Evolutionary conservation across 2,797 vertebrate genomes (phyloP), one percentile per base, ranked within the genome.

Genomic region (Squalus acanthias): DNA sequence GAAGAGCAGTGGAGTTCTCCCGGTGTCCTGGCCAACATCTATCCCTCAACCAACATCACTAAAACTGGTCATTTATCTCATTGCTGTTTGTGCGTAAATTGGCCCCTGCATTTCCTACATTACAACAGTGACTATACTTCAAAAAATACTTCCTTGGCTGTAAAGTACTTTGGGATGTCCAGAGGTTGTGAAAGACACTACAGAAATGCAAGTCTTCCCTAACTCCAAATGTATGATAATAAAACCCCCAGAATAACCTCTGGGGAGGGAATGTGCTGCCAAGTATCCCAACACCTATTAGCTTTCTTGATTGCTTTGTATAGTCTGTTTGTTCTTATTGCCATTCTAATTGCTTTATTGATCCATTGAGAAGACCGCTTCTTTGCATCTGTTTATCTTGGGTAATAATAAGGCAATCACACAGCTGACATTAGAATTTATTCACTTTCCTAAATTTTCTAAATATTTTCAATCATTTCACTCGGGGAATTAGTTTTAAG

Each of bases 301-400:
- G 33, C 63, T 69, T 69, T 92, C 67, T 69, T 93, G 91, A 93
- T 93, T 93, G 39, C 91, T 93, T 93, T 69, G 91, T 93, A 46
- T 69, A 2, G 65, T 69, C 63, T 69, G 91, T 63, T 91, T 67
- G 91, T 46, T 69, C 91, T 93, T 93, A 93, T 39, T 93, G 91
- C n/a, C 33, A 69, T 69, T 93, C 91, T 93, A 93, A 93, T 93
- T 93, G 91, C 63, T 93, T 93, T 93, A 93, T 93, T 93, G 91
- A 93, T 93, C 91, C n/a, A 69, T 93, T 39, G 9, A 69, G 91
- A 63, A 93, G 63, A 69, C 91, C 46, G 39, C 20, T 46, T 39
- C 46, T 69, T 93, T 69, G 63, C 65, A 67, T 46, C 65, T 67
- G 20, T 17, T 93, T 93, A 46, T 93, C 82, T 69, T 67, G 65